Evolutionary conservation across 2,797 vertebrate genomes (phyloP), one percentile per base, ranked within the genome.

Genomic region (Pteronotus mesoamericanus): DNA sequence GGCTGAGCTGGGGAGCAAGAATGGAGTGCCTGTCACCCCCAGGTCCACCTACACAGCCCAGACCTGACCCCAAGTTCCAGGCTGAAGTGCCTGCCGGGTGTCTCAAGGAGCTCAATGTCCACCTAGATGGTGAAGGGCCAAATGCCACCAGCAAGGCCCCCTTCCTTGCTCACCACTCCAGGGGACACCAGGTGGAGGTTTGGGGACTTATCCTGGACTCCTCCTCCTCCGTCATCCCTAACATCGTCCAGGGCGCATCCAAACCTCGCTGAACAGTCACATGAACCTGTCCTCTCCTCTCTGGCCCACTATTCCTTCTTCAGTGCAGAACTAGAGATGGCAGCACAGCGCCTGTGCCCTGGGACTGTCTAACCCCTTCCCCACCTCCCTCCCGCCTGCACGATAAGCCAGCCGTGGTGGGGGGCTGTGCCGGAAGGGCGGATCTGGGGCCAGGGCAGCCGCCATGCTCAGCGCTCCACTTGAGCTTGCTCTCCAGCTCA

Each of bases 381-480:
- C n/a, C n/a, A 26, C 22, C 4, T 72, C 59, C 77, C 53, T 46
- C 3, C n/a, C 51, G 24, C 75, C 24, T 57, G 1, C 6, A 61
- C 10, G 37, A 26, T 1, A 6, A 78, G 26, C 16, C 29, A 78
- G 26, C 16, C 29, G 1, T 2, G 3, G 18, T n/a, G 26, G 86
- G 71, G 16, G 6, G 15, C 64, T 9, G 2, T 22, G 15, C 34
- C 26, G 24, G 37, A 59, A 3, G 57, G 24, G 37, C 24, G 21
- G 88, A 32, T 55, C 4, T 24, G 3, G 39, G 51, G 11, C 46
- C 59, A 22, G 7, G 3, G 6, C 29, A 53, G 6, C 10, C 71
- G 88, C 32, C 0, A 2, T 51, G 86, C 32, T 46, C 24, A n/a
- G 53, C 1, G 6, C 3, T 51, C 14, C 18, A 0, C 6, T 21